Evolutionary conservation across 2,113 vertebrate genomes (phyloP).

Genomic region (Centropus bengalensis): DNA sequence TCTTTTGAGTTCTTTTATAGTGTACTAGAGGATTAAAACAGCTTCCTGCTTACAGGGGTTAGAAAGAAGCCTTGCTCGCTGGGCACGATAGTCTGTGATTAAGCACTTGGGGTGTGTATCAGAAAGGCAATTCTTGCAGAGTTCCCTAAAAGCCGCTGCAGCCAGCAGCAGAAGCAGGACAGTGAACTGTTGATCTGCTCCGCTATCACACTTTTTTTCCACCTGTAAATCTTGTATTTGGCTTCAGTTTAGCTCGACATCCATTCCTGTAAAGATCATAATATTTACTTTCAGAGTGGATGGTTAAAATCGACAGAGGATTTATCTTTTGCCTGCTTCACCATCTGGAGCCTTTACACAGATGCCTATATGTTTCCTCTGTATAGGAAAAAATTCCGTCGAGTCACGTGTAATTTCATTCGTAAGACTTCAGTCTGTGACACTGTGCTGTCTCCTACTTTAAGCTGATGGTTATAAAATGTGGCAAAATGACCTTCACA

Average conservation of each 20-base stretch:
- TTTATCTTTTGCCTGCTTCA: not conserved
- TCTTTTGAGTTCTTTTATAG: not conserved
- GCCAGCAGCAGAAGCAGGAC: not conserved
- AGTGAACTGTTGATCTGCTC: not conserved
- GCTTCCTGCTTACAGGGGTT: not conserved
- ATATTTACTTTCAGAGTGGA: not conserved
- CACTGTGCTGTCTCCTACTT: not conserved
- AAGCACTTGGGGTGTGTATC: not conserved
- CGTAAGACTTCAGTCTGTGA: not conserved
- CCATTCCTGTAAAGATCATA: not conserved
- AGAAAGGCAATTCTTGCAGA: not conserved
- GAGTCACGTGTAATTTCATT: not conserved
- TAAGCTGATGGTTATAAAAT: not conserved
- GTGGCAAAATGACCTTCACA: not conserved
- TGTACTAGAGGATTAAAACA: not conserved
- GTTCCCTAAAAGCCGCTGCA: not conserved
- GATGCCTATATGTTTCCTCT: not conserved
- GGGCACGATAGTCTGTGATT: not conserved
- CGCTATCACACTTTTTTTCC: not conserved
- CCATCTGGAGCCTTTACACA: not conserved
- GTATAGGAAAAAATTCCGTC: not conserved
- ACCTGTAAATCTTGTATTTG: not conserved
- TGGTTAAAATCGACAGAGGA: not conserved
- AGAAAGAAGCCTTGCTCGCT: not conserved
- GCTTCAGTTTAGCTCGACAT: not conserved